phyloP scores from a whole-genome alignment of 2,888 invertebrate species.

The Netelia melanura region DNA sequence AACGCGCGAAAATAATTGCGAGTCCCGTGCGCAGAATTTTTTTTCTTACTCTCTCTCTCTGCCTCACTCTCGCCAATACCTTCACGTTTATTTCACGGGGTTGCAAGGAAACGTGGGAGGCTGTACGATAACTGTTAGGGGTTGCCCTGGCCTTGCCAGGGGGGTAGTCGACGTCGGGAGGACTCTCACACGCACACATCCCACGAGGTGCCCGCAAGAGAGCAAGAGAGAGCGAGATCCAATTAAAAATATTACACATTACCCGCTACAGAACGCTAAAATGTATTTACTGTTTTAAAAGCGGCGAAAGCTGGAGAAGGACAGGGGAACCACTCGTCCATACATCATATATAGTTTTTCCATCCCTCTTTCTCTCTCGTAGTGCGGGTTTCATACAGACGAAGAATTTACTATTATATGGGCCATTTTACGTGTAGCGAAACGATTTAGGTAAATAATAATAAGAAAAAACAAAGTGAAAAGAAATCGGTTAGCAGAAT shows the following conservation, averaged over 20 bases:
- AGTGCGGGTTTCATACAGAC: neutral
- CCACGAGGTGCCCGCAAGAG: conserved; percentile 27
- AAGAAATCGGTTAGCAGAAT: no score
- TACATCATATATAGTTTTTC: conserved; percentile 7
- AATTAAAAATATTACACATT: conserved; percentile 85
- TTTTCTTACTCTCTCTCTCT: conserved; percentile 55
- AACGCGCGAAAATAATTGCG: conserved; percentile 84
- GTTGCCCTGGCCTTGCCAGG: conserved; percentile 18
- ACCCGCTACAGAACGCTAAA: conserved; percentile 81
- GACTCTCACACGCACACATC: conserved; percentile 20
- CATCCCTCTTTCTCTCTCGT: conserved; percentile 16
- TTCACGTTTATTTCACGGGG: conserved; percentile 39
- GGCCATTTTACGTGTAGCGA: neutral
- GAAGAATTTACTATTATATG: neutral
- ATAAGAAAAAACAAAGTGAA: no score
- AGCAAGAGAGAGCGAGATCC: conserved; percentile 79
- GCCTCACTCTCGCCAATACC: conserved; percentile 31
- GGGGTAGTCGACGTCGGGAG: conserved; percentile 32
- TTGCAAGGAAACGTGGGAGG: conserved; percentile 66
- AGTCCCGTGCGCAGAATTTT: conserved; percentile 80
- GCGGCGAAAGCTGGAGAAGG: conserved; percentile 70
- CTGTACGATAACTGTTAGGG: conserved; percentile 59
- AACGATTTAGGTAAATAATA: neutral
- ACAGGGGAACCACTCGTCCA: conserved; percentile 44
- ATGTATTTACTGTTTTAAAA: conserved; percentile 83